A percentile compares a stretch with the other conserved stretches of the same genome.
phyloP scores from a whole-genome alignment of 2,797 vertebrate genomes.

The Cyclopterus lumpus region DNA sequence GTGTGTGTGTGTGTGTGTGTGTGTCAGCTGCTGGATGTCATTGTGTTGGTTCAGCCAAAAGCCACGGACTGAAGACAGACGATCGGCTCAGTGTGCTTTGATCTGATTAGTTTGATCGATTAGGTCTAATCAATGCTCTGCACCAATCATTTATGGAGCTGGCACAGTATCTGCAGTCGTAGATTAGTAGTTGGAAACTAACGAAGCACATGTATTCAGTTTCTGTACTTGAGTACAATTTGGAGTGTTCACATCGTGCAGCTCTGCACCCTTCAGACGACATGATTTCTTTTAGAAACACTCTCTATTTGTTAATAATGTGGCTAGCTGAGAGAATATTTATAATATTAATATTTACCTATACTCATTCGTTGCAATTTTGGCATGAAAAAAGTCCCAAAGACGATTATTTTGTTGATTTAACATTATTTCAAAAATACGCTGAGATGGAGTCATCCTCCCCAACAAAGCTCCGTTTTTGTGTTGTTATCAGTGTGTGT shows the following conservation, averaged over 20 bases:
- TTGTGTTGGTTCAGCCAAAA: conserved; percentile 6
- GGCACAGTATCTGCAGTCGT: background rate
- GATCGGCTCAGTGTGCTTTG: background rate
- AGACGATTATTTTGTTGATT: background rate
- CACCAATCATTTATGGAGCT: background rate
- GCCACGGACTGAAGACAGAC: background rate
- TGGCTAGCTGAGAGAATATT: background rate
- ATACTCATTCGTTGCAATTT: background rate
- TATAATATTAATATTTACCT: too few relatives aligned
- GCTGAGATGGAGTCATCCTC: too few relatives aligned
- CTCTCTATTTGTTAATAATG: background rate
- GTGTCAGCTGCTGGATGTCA: conserved; percentile 30
- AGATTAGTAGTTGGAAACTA: background rate
- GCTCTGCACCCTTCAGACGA: too few relatives aligned
- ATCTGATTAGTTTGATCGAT: background rate
- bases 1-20: conserved; percentile 3
- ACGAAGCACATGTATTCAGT: background rate
- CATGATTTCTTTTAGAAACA: background rate
- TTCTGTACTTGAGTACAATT: background rate
- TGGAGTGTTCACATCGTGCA: background rate
- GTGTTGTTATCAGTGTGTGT: background rate
- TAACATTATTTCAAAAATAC: background rate
- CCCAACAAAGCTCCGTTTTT: too few relatives aligned
- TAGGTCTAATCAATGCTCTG: background rate
- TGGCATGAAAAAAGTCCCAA: background rate